A percentile compares a stretch with the other conserved stretches of the same genome.
These are phyloP conservation scores for Heliopora coerulea DNA, from an alignment of 92 coral and sea anemone species.

Conservation along the genomic window DNA sequence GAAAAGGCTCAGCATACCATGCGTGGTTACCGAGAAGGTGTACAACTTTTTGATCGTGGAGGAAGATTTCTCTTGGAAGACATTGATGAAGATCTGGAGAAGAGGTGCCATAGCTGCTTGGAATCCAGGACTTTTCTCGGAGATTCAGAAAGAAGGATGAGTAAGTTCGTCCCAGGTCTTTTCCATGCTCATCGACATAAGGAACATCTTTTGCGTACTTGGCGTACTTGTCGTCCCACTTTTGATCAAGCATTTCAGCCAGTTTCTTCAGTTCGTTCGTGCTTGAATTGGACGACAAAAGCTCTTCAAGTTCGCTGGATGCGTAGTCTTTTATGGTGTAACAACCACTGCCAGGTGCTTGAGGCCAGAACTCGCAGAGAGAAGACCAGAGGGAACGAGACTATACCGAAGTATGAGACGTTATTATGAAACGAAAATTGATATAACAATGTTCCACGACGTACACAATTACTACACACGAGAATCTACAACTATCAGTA, in stretches of 20 bases:
- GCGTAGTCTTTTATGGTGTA: conserved; percentile 68
- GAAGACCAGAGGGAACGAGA: conserved; percentile 68
- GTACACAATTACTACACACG: too few relatives aligned
- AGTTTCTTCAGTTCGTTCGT: conserved; percentile 52
- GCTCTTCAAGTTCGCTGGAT: conserved; percentile 71
- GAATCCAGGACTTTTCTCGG: conserved; percentile 64
- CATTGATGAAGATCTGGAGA: neutral
- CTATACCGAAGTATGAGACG: conserved; percentile 36
- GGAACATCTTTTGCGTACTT: conserved; percentile 56
- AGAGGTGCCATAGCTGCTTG: neutral
- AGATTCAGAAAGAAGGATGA: conserved; percentile 68
- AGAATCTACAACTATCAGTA: too few relatives aligned
- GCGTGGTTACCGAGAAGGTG: conserved; percentile 61
- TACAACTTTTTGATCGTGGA: conserved; percentile 27
- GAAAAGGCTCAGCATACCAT: conserved; percentile 45
- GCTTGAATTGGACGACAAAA: conserved; percentile 43
- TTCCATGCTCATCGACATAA: conserved; percentile 57
- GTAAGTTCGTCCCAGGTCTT: conserved; percentile 46
- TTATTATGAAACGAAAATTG: neutral
- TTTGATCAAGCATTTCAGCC: conserved; percentile 72
- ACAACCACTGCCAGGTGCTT: conserved; percentile 56
- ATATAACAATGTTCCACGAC: too few relatives aligned
- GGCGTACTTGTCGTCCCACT: conserved; percentile 65
- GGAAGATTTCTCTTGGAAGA: conserved; percentile 57
- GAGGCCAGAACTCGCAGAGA: conserved; percentile 57